Percentiles rank a stretch among this genome's conserved stretches.
Conservation (phyloP, 2,113 vertebrate species). For the Caranx melampygus region DNA sequence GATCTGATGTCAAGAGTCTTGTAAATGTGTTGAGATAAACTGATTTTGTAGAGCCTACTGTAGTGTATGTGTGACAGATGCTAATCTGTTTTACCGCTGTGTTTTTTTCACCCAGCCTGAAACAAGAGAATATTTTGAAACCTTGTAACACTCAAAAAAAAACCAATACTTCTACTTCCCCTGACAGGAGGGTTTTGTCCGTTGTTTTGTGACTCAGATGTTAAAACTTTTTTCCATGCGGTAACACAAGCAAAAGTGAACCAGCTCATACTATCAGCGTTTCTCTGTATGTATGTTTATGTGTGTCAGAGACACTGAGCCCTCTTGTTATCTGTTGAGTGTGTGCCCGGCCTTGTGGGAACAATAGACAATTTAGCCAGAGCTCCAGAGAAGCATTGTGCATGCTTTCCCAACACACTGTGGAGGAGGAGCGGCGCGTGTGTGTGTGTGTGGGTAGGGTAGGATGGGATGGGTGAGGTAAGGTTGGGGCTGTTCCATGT, state of each 20-base stretch:
- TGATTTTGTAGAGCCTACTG: not conserved
- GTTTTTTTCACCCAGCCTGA: not conserved
- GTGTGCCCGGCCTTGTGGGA: conserved; percentile 25
- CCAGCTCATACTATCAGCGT: not conserved
- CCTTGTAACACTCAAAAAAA: too few relatives aligned
- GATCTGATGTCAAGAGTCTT: conserved; percentile 10
- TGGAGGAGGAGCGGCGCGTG: not conserved
- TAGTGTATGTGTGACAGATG: not conserved
- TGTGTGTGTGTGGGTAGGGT: not conserved
- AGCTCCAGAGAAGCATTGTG: conserved; percentile 23
- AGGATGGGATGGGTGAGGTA: not conserved
- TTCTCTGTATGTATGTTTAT: not conserved
- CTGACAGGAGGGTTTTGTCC: not conserved
- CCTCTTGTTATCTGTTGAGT: conserved; percentile 15
- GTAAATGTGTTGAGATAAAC: not conserved
- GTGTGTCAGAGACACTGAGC: not conserved
- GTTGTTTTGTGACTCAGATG: not conserved
- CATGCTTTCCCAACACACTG: not conserved
- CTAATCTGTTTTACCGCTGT: not conserved
- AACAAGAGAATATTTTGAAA: not conserved
- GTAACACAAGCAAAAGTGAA: not conserved
- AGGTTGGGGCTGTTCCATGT: not conserved
- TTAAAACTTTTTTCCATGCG: conserved; percentile 3
- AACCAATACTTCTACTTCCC: not conserved
- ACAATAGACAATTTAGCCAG: conserved; percentile 41